Evolutionary conservation across 2,888 invertebrate genomes (phyloP), one percentile per base, ranked within the genome.

Genomic region (Acanthopleura granulata): DNA sequence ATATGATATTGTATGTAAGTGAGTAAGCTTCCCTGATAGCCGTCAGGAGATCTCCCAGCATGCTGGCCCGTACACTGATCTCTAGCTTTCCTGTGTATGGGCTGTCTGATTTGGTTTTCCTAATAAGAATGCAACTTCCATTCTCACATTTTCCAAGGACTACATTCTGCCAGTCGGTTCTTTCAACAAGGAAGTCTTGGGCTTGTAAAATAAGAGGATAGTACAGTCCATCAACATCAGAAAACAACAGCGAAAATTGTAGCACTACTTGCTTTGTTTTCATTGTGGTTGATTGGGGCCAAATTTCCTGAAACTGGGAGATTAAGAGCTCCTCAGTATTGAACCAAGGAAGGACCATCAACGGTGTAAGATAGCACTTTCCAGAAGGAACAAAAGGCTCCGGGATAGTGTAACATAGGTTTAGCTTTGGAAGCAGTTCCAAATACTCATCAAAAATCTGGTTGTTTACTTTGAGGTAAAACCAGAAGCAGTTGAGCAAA

Each of bases 401-500:
- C 0, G 87, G 87, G 11, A 88, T 81, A 0, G 84, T 77, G 80
- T 88, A 90, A 77, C 88, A 87, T n/a, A 89, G 79, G 70, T 87
- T 86, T 29, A 89, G 79, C 61, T 82, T 74, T 16, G 88, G 87
- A 27, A 88, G 80, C 72, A 90, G 79, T 72, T 87, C 84, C 62
- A 86, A 75, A 49, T 89, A 80, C 40, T 82, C 80, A 50, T 83
- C 81, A 57, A 88, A 81, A 30, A 81, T 76, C 61, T 85, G 82
- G 66, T 85, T 80, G 66, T 77, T 78, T 6, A 88, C 77, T 40
- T 84, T 77, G 72, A 87, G 82, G 73, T 87, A 85, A 75, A 89
- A 89, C 86, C 86, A 88, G 66, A 90, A 79, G 75, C 89, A 88
- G 76, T 85, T 84, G 62, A 90, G 82, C 69, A 90, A 77, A 11